Conservation (phyloP, 2,888 invertebrate genomes). For the Chymomyza amoena region DNA sequence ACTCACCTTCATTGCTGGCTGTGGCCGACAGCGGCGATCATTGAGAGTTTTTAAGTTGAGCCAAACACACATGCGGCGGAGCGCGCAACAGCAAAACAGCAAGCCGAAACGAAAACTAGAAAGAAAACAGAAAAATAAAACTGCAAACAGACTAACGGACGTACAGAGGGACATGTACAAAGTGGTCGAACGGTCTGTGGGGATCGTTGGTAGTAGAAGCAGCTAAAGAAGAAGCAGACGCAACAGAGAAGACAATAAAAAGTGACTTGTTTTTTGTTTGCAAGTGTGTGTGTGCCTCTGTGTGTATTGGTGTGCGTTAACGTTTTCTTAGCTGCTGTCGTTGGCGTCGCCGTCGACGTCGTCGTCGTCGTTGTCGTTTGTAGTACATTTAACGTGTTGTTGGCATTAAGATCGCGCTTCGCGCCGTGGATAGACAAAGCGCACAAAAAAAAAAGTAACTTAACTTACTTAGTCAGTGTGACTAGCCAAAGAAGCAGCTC, state of each 20-base stretch:
- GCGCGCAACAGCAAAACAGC: slow-evolving; percentile 30
- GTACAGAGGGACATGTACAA: neutral
- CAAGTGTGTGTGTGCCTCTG: neutral
- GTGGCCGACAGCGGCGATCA: slow-evolving; percentile 58
- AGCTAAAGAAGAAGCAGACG: neutral
- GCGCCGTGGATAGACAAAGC: slow-evolving; percentile 42
- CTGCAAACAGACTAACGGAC: neutral
- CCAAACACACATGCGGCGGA: slow-evolving; percentile 49
- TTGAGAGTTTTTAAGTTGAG: slow-evolving; percentile 60
- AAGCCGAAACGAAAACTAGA: slow-evolving; percentile 53
- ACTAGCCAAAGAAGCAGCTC: slow-evolving; percentile 39
- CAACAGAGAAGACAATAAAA: slow-evolving; percentile 41
- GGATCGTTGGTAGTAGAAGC: neutral
- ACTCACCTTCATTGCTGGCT: slow-evolving; percentile 62
- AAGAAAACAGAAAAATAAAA: slow-evolving; percentile 59
- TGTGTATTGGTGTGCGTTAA: neutral
- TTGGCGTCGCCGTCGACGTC: slow-evolving; percentile 37
- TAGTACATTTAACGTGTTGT: slow-evolving; percentile 38
- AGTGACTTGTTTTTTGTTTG: slow-evolving; percentile 66
- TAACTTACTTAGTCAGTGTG: slow-evolving; percentile 46
- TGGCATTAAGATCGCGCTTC: slow-evolving; percentile 57
- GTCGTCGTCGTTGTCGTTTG: slow-evolving; percentile 35
- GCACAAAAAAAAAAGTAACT: slow-evolving; percentile 35
- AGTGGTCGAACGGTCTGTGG: neutral
- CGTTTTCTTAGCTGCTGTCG: slow-evolving; percentile 32